Evolutionary conservation across 2,113 vertebrate species (phyloP).

Genomic region (Hemibagrus wyckioides): DNA sequence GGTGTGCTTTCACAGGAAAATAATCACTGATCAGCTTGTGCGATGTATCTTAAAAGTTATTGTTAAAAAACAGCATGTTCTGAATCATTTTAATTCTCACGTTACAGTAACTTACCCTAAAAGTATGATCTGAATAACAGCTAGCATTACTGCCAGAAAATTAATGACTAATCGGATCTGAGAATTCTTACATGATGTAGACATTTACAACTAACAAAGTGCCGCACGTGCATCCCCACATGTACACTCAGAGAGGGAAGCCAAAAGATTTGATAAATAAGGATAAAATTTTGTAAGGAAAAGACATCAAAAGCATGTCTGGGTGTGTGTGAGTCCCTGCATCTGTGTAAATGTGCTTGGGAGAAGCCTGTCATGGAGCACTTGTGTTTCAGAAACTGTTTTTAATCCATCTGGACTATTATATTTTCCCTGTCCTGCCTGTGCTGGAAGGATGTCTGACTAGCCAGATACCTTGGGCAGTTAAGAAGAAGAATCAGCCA

Average conservation of each 20-base stretch:
- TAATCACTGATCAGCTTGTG: no score
- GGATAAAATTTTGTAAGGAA: not conserved
- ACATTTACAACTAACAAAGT: slow-evolving; percentile 13
- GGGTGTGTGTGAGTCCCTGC: not conserved
- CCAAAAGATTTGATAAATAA: not conserved
- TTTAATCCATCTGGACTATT: slow-evolving; percentile 28
- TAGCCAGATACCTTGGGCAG: not conserved
- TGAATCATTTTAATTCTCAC: no score
- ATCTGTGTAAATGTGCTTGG: slow-evolving; percentile 17
- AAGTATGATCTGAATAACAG: not conserved
- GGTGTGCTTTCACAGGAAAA: no score
- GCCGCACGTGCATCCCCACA: not conserved
- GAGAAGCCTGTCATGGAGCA: slow-evolving; percentile 31
- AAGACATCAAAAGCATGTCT: slow-evolving; percentile 1
- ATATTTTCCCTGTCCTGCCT: not conserved
- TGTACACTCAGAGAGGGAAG: not conserved
- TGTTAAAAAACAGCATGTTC: no score
- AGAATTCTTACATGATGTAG: not conserved
- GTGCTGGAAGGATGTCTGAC: not conserved
- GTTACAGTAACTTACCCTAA: not conserved
- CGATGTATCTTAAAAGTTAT: no score
- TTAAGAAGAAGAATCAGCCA: not conserved
- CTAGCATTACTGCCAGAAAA: not conserved
- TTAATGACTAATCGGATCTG: not conserved
- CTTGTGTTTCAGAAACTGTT: slow-evolving; percentile 20